Percentiles rank a stretch among this genome's conserved stretches.
phyloP scores from a whole-genome alignment of 2,113 vertebrate genomes.

The Chaetodon trifascialis region DNA sequence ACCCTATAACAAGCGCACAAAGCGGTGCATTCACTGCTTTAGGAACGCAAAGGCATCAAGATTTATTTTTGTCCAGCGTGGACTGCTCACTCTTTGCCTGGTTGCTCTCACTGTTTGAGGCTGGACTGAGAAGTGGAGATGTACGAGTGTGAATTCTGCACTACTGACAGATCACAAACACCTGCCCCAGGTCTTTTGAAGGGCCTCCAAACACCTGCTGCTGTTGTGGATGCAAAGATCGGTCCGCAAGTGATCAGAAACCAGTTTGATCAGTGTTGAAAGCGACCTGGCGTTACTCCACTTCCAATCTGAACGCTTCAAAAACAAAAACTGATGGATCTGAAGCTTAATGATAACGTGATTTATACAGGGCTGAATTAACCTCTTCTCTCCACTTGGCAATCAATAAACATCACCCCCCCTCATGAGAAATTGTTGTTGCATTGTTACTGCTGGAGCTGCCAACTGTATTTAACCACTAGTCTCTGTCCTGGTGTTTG shows the following conservation, averaged over 20 bases:
- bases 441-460: constrained; percentile 16
- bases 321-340: constrained; percentile 48
- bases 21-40: constrained; percentile 42
- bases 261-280: constrained; percentile 64
- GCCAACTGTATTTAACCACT: constrained; percentile 14
- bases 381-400: not conserved
- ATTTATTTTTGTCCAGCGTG: constrained; percentile 59
- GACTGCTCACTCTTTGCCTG: constrained; percentile 51
- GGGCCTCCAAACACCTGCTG: constrained; percentile 75
- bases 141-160: constrained; percentile 47
- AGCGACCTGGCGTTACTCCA: constrained; percentile 24
- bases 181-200: constrained; percentile 71
- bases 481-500: constrained; percentile 16
- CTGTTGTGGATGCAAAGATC: constrained; percentile 25
- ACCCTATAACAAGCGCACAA: constrained; percentile 31
- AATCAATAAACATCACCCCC: constrained; percentile 4
- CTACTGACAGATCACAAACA: constrained; percentile 46
- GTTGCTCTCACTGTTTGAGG: constrained; percentile 42
- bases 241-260: constrained; percentile 50
- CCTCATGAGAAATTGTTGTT: constrained; percentile 1
- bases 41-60: constrained; percentile 42
- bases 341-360: not conserved
- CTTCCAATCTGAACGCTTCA: constrained; percentile 50
- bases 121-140: constrained; percentile 25
- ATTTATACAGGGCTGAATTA: constrained; percentile 24